Evolutionary conservation across 2,888 invertebrate species (phyloP).

Genomic region (Calliopum simillimum): DNA sequence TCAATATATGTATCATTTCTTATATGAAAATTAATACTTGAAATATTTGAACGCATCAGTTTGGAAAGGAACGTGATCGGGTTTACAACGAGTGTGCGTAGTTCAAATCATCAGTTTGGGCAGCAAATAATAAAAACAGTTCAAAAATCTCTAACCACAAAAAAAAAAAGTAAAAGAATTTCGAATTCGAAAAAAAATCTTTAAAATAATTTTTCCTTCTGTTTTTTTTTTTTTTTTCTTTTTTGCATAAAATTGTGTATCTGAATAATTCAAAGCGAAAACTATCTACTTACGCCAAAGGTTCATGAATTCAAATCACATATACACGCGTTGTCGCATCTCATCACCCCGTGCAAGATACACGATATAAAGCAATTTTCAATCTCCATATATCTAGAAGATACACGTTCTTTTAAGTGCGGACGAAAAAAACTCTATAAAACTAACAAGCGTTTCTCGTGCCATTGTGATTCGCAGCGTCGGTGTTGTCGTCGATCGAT

Average conservation of each 20-base stretch:
- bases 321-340: background rate
- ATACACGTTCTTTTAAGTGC: slow-evolving; percentile 5
- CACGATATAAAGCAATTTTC: background rate
- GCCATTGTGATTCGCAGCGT: slow-evolving; percentile 44
- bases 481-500: slow-evolving; percentile 57
- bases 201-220: background rate
- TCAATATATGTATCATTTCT: slow-evolving; percentile 10
- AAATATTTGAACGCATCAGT: slow-evolving; percentile 42
- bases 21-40: slow-evolving; percentile 19
- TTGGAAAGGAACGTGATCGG: slow-evolving; percentile 52
- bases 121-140: slow-evolving; percentile 27
- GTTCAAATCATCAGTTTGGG: background rate
- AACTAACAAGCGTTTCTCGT: slow-evolving; percentile 59
- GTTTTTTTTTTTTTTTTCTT: background rate
- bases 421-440: slow-evolving; percentile 59
- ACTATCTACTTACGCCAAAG: slow-evolving; percentile 51
- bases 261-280: slow-evolving; percentile 36
- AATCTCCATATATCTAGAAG: slow-evolving; percentile 34
- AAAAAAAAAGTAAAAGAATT: slow-evolving; percentile 31
- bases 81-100: slow-evolving; percentile 43
- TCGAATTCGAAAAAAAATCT: slow-evolving; percentile 38
- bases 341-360: slow-evolving; percentile 3
- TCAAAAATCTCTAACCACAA: slow-evolving; percentile 16
- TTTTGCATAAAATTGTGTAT: slow-evolving; percentile 45
- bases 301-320: slow-evolving; percentile 38